Evolutionary conservation across 2,888 invertebrate genomes (phyloP).

Genomic region (Margaritifera margaritifera): DNA sequence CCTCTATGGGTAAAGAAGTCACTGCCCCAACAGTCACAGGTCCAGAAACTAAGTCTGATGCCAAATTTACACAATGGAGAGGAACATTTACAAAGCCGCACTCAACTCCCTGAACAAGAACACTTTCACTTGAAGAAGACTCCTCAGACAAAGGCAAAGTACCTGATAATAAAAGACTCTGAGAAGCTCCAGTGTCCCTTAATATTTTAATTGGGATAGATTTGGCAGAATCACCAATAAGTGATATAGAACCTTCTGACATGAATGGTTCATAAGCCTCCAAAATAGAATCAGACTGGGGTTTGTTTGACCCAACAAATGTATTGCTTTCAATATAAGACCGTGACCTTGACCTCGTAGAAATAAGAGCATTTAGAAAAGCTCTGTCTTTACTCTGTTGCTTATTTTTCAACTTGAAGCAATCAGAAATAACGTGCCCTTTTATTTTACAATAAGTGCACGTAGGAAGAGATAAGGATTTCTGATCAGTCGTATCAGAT

Average conservation of each 20-base stretch:
- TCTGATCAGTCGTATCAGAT: too few relatives aligned
- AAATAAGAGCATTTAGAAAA: too few relatives aligned
- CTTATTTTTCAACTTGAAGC: constrained; percentile 20
- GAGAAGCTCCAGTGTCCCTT: constrained; percentile 24
- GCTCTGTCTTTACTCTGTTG: neutral
- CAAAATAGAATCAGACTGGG: constrained; percentile 8
- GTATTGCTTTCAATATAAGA: too few relatives aligned
- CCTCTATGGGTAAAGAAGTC: constrained; percentile 17
- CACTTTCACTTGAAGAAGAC: constrained; percentile 10
- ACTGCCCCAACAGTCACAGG: constrained; percentile 22
- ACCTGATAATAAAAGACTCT: constrained; percentile 14
- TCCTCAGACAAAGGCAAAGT: constrained; percentile 20
- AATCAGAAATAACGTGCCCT: constrained; percentile 24
- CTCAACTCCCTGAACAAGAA: constrained; percentile 28
- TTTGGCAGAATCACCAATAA: constrained; percentile 3
- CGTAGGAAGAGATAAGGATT: neutral
- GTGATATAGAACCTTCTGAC: constrained; percentile 27
- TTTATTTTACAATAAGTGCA: constrained; percentile 17
- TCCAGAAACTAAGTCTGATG: constrained; percentile 23
- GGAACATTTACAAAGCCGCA: constrained; percentile 17
- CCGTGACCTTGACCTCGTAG: too few relatives aligned
- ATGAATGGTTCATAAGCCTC: constrained; percentile 27
- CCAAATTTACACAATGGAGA: constrained; percentile 23
- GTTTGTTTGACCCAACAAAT: neutral
- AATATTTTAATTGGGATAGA: constrained; percentile 24